Evolutionary conservation across 2,797 vertebrate genomes (phyloP).

Genomic region (Eospalax fontanierii): DNA sequence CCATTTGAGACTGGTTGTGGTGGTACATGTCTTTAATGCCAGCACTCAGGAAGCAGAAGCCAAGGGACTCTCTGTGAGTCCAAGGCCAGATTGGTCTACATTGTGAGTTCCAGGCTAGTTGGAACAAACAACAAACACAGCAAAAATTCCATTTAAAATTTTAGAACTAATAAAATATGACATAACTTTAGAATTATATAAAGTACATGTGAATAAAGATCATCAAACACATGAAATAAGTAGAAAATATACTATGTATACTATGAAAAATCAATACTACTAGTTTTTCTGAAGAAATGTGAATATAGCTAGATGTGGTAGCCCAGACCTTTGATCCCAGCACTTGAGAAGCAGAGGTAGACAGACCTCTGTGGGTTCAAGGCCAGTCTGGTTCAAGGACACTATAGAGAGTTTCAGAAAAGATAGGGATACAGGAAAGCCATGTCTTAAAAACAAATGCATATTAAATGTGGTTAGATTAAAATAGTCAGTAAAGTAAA

Average conservation of each 20-base stretch:
- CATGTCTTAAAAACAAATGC: too few relatives aligned
- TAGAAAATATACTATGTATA: not conserved
- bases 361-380: too few relatives aligned
- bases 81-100: too few relatives aligned
- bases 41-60: too few relatives aligned
- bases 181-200: not conserved
- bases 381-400: too few relatives aligned
- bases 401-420: too few relatives aligned
- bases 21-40: too few relatives aligned
- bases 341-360: too few relatives aligned
- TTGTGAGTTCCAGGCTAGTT: too few relatives aligned
- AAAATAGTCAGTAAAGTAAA: slow-evolving; percentile 4
- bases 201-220: not conserved
- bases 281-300: not conserved
- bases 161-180: not conserved
- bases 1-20: not conserved
- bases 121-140: not conserved
- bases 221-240: not conserved
- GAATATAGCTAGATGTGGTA: not conserved
- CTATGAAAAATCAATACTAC: not conserved
- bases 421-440: too few relatives aligned
- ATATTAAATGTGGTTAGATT: not conserved
- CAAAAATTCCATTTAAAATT: not conserved
- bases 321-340: too few relatives aligned
- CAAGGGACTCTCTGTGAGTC: too few relatives aligned